Evolutionary conservation across 1,140 invertebrate genomes (phyloP).

Genomic region (Palaemon carinicauda): DNA sequence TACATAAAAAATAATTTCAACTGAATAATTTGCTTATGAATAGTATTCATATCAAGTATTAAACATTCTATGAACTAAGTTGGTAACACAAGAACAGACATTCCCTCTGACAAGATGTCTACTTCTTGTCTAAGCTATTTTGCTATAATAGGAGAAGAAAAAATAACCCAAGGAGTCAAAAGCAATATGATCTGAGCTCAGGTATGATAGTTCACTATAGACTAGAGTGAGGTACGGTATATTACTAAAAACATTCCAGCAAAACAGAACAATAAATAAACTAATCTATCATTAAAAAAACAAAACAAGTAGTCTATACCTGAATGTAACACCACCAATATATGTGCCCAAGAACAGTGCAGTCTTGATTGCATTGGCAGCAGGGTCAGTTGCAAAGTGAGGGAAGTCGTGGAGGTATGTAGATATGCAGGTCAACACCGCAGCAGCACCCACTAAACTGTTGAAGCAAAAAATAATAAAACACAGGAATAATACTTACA

Average conservation of each 20-base stretch:
- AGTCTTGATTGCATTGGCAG: constrained; percentile 85
- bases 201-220: no score
- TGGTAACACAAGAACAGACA: no score
- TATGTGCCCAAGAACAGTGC: constrained; percentile 88
- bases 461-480: no score
- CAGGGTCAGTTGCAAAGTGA: constrained; percentile 83
- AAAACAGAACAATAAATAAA: not conserved
- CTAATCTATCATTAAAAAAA: not conserved
- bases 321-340: constrained; percentile 90
- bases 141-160: no score
- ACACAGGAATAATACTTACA: no score
- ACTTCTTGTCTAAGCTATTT: no score
- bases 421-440: constrained; percentile 84
- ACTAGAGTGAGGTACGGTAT: not conserved
- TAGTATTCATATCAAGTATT: no score
- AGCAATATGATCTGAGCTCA: no score
- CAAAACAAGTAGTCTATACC: constrained; percentile 61
- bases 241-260: not conserved
- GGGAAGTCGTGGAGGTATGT: constrained; percentile 86
- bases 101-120: no score
- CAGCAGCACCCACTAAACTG: constrained; percentile 83
- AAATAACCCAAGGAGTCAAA: no score
- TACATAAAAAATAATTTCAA: not conserved
- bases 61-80: no score
- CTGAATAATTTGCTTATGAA: no score